Base-by-base conservation (phyloP, 2,113 vertebrate species). In the Nansenia antarctica region DNA sequence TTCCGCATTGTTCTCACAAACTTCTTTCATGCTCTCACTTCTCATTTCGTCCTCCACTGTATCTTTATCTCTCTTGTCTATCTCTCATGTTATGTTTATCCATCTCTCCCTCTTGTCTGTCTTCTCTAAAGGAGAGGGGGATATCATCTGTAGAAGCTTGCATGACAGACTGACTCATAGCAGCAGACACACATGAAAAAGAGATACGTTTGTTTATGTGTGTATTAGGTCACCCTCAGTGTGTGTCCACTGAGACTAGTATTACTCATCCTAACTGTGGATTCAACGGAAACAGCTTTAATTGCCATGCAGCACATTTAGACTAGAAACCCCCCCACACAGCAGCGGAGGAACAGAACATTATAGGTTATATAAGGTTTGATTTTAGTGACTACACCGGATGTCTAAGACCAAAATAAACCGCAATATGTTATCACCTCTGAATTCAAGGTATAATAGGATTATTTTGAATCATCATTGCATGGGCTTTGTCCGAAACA, bases 1-100 rank as follows among this genome's bases (percentile, higher is more conserved):
- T 83, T 76, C 67, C 82, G 74, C 82, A 54, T 76, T 77, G 79
- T 73, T 80, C 52, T 62, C 63, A 7, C 70, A 26, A 22, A 39
- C 49, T 47, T 39, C 22, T 58, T 59, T 62, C 45, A 15, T 15
- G 37, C 39, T 29, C 53, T 65, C 11, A 1, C 27, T n/a, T 8
- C 29, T 24, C 42, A 2, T 22, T 20, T 7, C 24, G 26, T 0
- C 22, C 18, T 29, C 31, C 9, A 5, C 27, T 27, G 2, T 20
- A 29, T 12, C 11, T 31, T 11, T 30, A 9, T 5, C 24, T 31
- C 18, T 59, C 55, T 59, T 22, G 18, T 49, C 29, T 1, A 1
- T 37, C 58, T 5, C 31, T 31, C 45, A 20, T 30, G 15, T 14
- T 31, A 14, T n/a, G 11, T 14, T 15, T 22, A 30, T 58, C 66